Percentiles rank a stretch among this genome's conserved stretches.
Conservation (phyloP, 2,113 vertebrate genomes). For the Seriola aureovittata region DNA sequence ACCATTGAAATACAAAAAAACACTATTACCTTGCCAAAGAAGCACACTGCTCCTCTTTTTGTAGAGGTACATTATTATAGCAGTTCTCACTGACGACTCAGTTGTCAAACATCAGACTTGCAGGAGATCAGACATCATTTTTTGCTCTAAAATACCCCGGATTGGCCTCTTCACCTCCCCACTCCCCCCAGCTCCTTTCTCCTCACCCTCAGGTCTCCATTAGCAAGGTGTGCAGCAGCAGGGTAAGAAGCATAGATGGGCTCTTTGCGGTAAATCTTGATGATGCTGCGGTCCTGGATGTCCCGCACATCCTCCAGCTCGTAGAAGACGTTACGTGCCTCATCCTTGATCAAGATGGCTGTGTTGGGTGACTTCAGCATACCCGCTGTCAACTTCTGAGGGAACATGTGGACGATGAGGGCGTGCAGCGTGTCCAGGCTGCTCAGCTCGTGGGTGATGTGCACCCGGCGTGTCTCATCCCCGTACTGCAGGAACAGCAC, state of each 20-base stretch:
- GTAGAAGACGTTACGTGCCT: constrained; percentile 97
- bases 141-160: constrained; percentile 18
- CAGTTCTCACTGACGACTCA: neutral
- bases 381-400: constrained; percentile 97
- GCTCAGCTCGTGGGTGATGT: constrained; percentile 99
- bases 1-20: constrained; percentile 40
- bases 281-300: constrained; percentile 98
- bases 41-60: neutral
- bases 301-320: constrained; percentile 98
- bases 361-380: constrained; percentile 99
- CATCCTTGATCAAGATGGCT: constrained; percentile 98
- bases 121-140: constrained; percentile 19
- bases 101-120: constrained; percentile 29
- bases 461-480: constrained; percentile 96
- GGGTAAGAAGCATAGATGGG: constrained; percentile 96
- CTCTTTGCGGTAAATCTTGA: constrained; percentile 98
- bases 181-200: neutral
- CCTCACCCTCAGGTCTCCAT: constrained; percentile 96
- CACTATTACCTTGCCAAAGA: constrained; percentile 14
- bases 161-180: constrained; percentile 13
- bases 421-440: constrained; percentile 98
- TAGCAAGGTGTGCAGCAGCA: constrained; percentile 92
- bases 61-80: neutral
- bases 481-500: constrained; percentile 98
- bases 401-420: constrained; percentile 99